Evolutionary conservation across 2,797 vertebrate genomes (phyloP).

Genomic region (Lagodon rhomboides): DNA sequence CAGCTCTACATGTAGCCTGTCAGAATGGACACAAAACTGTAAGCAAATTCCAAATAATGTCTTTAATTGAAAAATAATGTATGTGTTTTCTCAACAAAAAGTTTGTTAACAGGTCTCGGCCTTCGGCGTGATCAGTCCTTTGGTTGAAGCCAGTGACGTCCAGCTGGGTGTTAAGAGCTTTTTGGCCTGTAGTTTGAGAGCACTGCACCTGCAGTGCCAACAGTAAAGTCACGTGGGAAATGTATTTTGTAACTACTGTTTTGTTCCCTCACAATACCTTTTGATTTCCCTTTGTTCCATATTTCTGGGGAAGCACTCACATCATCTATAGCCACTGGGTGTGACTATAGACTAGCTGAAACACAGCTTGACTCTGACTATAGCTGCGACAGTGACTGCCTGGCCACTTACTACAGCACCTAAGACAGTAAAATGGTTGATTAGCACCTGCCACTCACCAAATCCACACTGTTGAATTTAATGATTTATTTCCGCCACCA

Average conservation of each 20-base stretch:
- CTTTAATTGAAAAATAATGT: not conserved
- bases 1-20: constrained; percentile 97
- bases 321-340: not conserved
- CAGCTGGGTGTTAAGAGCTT: not conserved
- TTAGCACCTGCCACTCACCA: no score
- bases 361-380: not conserved
- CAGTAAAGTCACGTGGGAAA: not conserved
- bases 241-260: not conserved
- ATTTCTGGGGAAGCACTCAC: not conserved
- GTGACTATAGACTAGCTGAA: not conserved
- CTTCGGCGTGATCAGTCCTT: not conserved
- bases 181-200: not conserved
- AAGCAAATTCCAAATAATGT: constrained; percentile 33
- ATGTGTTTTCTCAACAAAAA: no score
- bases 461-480: no score
- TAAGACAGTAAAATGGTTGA: not conserved
- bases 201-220: not conserved
- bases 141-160: not conserved
- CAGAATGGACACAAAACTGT: constrained; percentile 99
- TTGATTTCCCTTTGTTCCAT: not conserved
- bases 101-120: not conserved
- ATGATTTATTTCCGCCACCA: no score
- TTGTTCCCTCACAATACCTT: no score
- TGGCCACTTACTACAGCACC: not conserved
- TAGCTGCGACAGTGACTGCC: not conserved